phyloP scores from a whole-genome alignment of 2,797 vertebrate species.

The Allobates femoralis region DNA sequence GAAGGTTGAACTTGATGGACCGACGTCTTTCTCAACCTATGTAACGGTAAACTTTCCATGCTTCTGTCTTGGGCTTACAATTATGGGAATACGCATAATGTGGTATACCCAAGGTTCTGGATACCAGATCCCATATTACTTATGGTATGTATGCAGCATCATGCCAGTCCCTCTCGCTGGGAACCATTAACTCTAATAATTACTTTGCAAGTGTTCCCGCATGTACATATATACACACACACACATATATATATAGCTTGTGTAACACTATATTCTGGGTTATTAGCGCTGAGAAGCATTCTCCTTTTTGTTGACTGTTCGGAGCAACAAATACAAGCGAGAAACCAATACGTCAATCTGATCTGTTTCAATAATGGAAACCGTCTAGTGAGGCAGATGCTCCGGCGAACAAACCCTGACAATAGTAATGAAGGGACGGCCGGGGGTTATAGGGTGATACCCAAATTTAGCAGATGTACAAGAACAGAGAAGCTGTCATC shows the following conservation, averaged over 20 bases:
- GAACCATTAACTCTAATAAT: slow-evolving; percentile 8
- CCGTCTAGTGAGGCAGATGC: slow-evolving; percentile 21
- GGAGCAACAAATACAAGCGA: background rate
- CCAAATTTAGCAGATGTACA: slow-evolving; percentile 52
- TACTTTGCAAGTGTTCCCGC: too few species aligned
- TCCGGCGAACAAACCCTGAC: slow-evolving; percentile 4
- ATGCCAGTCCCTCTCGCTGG: background rate
- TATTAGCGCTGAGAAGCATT: background rate
- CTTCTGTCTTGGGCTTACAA: background rate
- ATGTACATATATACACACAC: background rate
- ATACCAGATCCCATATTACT: background rate
- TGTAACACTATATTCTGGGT: background rate
- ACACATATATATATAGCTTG: background rate
- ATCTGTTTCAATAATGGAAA: background rate
- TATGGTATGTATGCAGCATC: slow-evolving; percentile 9
- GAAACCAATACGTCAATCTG: slow-evolving; percentile 5
- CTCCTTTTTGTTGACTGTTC: background rate
- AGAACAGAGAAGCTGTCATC: slow-evolving; percentile 47
- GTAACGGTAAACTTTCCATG: background rate
- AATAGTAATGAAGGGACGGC: slow-evolving; percentile 15
- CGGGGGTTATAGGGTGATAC: slow-evolving; percentile 15
- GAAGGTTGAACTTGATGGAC: too few species aligned
- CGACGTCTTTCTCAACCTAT: too few species aligned
- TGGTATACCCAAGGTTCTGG: background rate
- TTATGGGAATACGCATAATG: background rate